phyloP scores from a whole-genome alignment of 2,797 vertebrate species.

The Phrynocephalus vlangalii region DNA sequence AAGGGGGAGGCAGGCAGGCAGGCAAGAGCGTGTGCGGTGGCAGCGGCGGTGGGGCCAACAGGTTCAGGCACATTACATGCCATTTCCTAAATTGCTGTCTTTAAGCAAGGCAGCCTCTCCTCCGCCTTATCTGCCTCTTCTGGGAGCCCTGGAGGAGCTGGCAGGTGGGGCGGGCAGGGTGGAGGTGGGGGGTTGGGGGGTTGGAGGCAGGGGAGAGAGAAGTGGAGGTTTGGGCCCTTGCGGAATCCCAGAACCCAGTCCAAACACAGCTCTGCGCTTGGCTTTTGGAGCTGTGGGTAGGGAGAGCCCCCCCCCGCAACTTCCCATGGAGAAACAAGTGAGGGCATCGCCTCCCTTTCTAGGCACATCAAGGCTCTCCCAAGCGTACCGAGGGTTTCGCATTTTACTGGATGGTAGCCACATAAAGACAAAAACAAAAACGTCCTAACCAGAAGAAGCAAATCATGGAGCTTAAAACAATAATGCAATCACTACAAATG shows the following conservation, averaged over 20 bases:
- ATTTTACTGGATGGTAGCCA: not conserved
- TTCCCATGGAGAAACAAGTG: not conserved
- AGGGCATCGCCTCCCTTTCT: not conserved
- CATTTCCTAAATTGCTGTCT: not conserved
- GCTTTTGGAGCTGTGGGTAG: too few species aligned
- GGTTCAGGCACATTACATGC: not conserved
- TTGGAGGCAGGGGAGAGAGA: too few species aligned
- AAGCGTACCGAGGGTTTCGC: not conserved
- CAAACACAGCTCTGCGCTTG: too few species aligned
- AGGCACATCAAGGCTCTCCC: not conserved
- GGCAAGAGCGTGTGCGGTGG: too few species aligned
- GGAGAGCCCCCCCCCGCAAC: too few species aligned
- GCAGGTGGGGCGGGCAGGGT: not conserved
- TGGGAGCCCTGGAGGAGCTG: not conserved
- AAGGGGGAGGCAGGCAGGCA: not conserved
- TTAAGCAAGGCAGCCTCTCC: not conserved
- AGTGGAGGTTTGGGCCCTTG: too few species aligned
- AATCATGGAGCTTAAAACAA: not conserved
- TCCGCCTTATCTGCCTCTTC: rapidly evolving
- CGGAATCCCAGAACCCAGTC: too few species aligned
- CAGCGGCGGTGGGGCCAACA: not conserved
- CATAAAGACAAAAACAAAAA: not conserved
- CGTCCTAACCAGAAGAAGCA: not conserved
- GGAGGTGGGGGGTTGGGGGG: not conserved
- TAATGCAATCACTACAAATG: conserved; percentile 15